These are phyloP conservation scores for Athene cunicularia DNA, from an alignment of 2,113 vertebrate genomes.

Conservation along the genomic window DNA sequence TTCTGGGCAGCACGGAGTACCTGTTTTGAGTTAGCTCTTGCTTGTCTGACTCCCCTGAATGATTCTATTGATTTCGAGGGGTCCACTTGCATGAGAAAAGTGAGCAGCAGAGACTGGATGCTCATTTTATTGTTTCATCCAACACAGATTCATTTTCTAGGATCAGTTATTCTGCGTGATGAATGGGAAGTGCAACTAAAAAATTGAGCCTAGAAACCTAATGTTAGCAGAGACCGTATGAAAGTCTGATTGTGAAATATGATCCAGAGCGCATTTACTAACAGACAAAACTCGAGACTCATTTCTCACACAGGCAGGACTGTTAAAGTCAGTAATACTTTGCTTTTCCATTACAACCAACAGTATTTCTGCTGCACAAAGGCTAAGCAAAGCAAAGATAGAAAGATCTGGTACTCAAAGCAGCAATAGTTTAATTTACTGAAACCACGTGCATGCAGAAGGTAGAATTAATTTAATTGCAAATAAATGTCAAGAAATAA, in stretches of 20 bases:
- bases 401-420: neutral
- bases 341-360: constrained; percentile 37
- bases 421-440: neutral
- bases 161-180: constrained; percentile 58
- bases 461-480: constrained; percentile 17
- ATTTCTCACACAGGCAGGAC: constrained; percentile 63
- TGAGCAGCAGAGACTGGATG: constrained; percentile 57
- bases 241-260: constrained; percentile 65
- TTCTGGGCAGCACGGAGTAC: constrained; percentile 27
- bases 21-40: constrained; percentile 64
- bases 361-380: constrained; percentile 41
- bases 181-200: constrained; percentile 66
- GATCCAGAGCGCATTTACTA: constrained; percentile 59
- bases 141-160: constrained; percentile 54
- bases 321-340: constrained; percentile 56
- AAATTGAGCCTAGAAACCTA: constrained; percentile 51
- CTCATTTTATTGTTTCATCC: constrained; percentile 64
- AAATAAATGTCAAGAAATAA: constrained; percentile 32
- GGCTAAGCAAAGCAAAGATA: neutral
- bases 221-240: constrained; percentile 15
- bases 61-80: constrained; percentile 66
- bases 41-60: constrained; percentile 57
- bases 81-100: constrained; percentile 54
- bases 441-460: neutral
- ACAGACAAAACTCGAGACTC: constrained; percentile 51